These are phyloP conservation scores for Eulemur macaco DNA, from an alignment of 2,113 vertebrate species.

Conservation along the genomic window DNA sequence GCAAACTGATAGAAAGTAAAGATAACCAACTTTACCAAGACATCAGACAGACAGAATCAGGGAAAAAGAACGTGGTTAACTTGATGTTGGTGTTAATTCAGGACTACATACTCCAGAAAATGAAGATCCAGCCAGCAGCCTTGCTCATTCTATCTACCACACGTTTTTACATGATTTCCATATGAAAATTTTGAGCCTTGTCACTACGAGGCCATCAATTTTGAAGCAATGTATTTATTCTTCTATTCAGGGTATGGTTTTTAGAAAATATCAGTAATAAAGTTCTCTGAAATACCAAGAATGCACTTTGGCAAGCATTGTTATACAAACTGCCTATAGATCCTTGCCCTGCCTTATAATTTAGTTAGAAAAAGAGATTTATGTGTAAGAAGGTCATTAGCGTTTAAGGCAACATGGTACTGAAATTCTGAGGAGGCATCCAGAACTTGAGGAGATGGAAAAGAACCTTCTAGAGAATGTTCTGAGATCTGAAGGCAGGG, in stretches of 20 bases:
- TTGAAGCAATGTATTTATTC: neutral
- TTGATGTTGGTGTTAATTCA: neutral
- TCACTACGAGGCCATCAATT: neutral
- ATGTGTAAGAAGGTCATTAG: neutral
- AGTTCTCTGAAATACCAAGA: neutral
- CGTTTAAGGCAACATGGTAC: neutral
- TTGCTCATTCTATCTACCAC: neutral
- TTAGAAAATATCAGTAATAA: constrained; percentile 30
- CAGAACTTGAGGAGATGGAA: neutral
- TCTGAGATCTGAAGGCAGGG: neutral
- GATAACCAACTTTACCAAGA: neutral
- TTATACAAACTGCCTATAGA: neutral
- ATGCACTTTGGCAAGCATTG: neutral
- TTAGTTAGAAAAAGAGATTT: neutral
- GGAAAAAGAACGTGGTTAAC: neutral
- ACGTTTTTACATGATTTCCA: neutral
- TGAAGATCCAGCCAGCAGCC: rapidly evolving
- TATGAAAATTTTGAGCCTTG: neutral
- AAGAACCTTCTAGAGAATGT: constrained; percentile 21
- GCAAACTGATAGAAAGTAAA: neutral
- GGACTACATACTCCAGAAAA: neutral
- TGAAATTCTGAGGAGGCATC: neutral
- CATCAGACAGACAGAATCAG: neutral
- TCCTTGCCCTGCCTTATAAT: neutral
- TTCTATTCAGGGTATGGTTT: neutral